phyloP scores from a whole-genome alignment of 1,140 invertebrate species.

The Halyomorpha halys region DNA sequence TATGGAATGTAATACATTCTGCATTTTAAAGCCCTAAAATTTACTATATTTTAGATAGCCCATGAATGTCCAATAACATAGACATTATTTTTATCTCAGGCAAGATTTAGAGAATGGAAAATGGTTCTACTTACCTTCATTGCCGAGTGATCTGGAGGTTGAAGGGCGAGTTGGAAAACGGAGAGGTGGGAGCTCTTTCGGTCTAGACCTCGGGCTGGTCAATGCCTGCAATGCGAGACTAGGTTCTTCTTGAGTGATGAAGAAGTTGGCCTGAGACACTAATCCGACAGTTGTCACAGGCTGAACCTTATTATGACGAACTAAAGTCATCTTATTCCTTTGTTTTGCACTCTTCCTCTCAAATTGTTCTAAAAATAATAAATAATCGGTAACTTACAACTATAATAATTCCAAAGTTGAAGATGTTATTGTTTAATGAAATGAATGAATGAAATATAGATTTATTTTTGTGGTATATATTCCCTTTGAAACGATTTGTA shows the following conservation, averaged over 20 bases:
- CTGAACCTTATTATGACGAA: slow-evolving; percentile 4
- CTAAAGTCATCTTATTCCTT: background rate
- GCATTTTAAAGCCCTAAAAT: too few relatives aligned
- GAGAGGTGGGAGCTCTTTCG: background rate
- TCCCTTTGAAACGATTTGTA: too few relatives aligned
- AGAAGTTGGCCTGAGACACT: background rate
- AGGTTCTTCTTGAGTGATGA: background rate
- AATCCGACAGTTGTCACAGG: background rate
- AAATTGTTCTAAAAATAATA: slow-evolving; percentile 16
- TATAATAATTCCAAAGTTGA: too few relatives aligned
- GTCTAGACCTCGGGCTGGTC: slow-evolving; percentile 1
- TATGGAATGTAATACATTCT: too few relatives aligned
- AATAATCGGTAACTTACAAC: background rate
- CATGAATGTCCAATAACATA: too few relatives aligned
- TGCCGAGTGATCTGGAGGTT: slow-evolving; percentile 22
- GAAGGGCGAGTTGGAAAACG: slow-evolving; percentile 2
- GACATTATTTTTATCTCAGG: too few relatives aligned
- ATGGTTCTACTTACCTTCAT: slow-evolving; percentile 36
- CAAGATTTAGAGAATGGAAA: too few relatives aligned
- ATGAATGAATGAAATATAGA: too few relatives aligned
- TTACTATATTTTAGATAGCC: too few relatives aligned
- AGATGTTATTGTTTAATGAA: too few relatives aligned
- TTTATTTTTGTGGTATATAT: too few relatives aligned
- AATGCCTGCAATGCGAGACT: slow-evolving; percentile 10
- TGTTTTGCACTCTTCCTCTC: slow-evolving; percentile 10